Percentiles rank a stretch among this genome's conserved stretches.
Evolutionary conservation across 2,113 vertebrate genomes (phyloP).

Genomic region (Meleagris gallopavo): DNA sequence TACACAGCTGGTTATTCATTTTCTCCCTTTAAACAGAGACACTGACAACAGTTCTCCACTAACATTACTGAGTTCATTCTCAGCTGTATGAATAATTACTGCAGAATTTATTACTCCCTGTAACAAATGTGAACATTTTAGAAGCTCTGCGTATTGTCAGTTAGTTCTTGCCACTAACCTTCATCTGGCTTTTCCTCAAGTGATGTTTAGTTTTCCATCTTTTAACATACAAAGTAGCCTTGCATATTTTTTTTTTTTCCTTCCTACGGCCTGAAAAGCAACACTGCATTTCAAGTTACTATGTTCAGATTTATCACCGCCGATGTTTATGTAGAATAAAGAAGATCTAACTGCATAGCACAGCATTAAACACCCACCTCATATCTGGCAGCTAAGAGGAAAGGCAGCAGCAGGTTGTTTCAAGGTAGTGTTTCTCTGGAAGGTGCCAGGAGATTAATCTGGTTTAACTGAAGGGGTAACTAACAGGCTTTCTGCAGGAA

Average conservation of each 20-base stretch:
- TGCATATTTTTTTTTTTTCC: too few species aligned
- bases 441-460: background rate
- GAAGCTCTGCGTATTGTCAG: background rate
- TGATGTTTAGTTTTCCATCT: background rate
- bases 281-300: background rate
- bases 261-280: background rate
- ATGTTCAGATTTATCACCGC: background rate
- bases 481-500: background rate
- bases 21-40: background rate
- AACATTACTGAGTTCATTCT: background rate
- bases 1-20: background rate
- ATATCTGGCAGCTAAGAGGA: background rate
- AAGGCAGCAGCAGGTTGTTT: background rate
- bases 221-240: background rate
- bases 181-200: background rate
- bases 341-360: background rate
- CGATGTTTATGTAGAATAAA: background rate
- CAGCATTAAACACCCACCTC: background rate
- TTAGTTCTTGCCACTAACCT: background rate
- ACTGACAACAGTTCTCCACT: background rate
- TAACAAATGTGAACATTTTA: constrained; percentile 11
- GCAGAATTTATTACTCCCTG: constrained; percentile 23
- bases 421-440: background rate
- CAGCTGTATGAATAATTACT: background rate
- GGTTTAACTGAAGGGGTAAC: background rate